A percentile compares a stretch with the other conserved stretches of the same genome.
Evolutionary conservation across 2,888 invertebrate genomes (phyloP).

Genomic region (Cenopis cana): DNA sequence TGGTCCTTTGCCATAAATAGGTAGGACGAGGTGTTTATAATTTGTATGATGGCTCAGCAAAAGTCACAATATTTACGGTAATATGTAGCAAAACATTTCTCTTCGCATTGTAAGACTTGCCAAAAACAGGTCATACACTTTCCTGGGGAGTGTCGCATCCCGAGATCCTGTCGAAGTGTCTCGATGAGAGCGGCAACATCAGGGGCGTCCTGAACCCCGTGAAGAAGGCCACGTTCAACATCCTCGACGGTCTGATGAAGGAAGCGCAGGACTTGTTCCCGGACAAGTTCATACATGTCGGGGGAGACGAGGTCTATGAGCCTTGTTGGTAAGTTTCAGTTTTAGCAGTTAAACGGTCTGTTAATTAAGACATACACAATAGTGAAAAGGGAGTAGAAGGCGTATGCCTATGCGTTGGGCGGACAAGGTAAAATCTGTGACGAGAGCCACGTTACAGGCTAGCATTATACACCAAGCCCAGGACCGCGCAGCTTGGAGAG

Average conservation of each 20-base stretch:
- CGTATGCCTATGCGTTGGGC: no score
- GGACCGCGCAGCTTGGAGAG: no score
- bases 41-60: no score
- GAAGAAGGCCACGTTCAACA: conserved; percentile 86
- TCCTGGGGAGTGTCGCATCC: conserved; percentile 94
- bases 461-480: no score
- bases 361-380: no score
- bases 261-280: conserved; percentile 90
- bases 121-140: conserved; percentile 86
- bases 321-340: conserved; percentile 89
- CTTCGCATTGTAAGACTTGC: conserved; percentile 2
- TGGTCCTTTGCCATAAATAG: not conserved
- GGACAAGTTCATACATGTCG: conserved; percentile 93
- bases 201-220: conserved; percentile 92
- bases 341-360: no score
- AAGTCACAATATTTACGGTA: no score
- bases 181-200: conserved; percentile 58
- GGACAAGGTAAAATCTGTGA: no score
- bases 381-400: no score
- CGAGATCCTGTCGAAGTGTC: conserved; percentile 90
- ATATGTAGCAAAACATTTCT: no score
- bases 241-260: conserved; percentile 87
- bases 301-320: conserved; percentile 96
- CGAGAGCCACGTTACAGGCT: no score
- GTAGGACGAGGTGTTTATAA: not conserved